phyloP scores from a whole-genome alignment of 1,140 invertebrate genomes.

The Drosophila saltans region DNA sequence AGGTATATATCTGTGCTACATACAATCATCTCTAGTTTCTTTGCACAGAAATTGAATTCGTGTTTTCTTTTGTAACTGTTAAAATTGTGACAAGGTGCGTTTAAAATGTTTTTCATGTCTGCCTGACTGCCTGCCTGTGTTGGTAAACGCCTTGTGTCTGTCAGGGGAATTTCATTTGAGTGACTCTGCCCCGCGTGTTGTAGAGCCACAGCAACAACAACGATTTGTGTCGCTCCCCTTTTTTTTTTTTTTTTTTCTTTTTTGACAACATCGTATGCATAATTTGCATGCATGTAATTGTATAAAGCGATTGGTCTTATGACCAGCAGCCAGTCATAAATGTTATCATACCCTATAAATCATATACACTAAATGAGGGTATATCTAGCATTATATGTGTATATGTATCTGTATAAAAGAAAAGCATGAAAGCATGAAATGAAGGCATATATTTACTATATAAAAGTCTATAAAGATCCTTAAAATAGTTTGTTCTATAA shows the following conservation, averaged over 20 bases:
- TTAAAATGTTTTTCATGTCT: conserved; percentile 76
- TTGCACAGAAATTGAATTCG: conserved; percentile 61
- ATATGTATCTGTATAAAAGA: too few relatives aligned
- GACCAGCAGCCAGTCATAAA: conserved; percentile 66
- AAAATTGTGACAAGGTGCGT: conserved; percentile 69
- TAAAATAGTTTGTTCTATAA: too few relatives aligned
- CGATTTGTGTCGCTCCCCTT: conserved; percentile 68
- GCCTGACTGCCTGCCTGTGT: conserved; percentile 33
- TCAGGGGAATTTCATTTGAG: conserved; percentile 43
- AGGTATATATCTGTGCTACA: too few relatives aligned
- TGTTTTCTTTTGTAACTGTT: conserved; percentile 68
- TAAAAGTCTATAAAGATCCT: too few relatives aligned
- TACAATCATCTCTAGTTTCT: conserved; percentile 1
- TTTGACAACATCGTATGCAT: conserved; percentile 67
- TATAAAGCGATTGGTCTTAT: conserved; percentile 53
- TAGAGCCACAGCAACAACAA: conserved; percentile 27
- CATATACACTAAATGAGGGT: neutral
- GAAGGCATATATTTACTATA: too few relatives aligned
- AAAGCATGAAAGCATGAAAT: too few relatives aligned
- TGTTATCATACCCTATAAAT: conserved; percentile 49
- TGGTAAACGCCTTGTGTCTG: conserved; percentile 55
- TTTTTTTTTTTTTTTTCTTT: too few relatives aligned
- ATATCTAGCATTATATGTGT: too few relatives aligned
- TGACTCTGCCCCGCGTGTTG: conserved; percentile 41
- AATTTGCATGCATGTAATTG: conserved; percentile 67